Conservation (phyloP, 64 coral and sea anemone species). For the Catalaphyllia jardinei region DNA sequence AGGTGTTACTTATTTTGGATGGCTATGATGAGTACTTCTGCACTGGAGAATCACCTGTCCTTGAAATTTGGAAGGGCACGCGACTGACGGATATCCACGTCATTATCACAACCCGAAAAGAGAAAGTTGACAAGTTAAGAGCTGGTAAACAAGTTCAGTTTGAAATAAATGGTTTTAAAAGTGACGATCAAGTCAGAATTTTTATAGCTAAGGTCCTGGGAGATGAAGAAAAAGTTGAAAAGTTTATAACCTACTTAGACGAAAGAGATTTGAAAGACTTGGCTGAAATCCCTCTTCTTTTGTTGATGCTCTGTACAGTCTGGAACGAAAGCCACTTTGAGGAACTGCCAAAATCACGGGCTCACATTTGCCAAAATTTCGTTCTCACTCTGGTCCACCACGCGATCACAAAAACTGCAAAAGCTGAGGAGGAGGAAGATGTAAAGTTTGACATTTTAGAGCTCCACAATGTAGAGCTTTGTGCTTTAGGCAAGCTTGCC, state of each 20-base stretch:
- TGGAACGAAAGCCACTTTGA: constrained; percentile 9
- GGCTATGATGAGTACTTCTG: constrained; percentile 20
- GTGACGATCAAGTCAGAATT: background rate
- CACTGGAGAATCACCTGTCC: background rate
- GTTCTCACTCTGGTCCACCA: constrained; percentile 18
- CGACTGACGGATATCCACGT: background rate
- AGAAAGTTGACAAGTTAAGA: background rate
- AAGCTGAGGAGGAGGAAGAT: background rate
- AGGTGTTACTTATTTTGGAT: constrained; percentile 28
- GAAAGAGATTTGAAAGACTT: background rate
- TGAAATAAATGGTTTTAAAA: background rate
- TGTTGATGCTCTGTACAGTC: constrained; percentile 21
- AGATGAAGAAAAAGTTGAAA: background rate
- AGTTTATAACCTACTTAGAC: background rate
- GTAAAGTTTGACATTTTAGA: background rate
- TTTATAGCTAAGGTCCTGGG: background rate
- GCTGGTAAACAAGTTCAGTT: background rate
- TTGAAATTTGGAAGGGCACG: constrained; percentile 2
- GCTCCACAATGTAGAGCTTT: background rate
- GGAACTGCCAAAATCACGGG: background rate
- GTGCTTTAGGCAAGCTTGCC: constrained; percentile 41
- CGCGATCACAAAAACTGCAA: background rate
- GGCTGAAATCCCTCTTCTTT: constrained; percentile 22
- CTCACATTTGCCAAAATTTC: constrained; percentile 14
- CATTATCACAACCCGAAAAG: background rate